These are phyloP conservation scores for Peromyscus attwateri DNA, from an alignment of 2,797 vertebrate genomes.

Conservation along the genomic window DNA sequence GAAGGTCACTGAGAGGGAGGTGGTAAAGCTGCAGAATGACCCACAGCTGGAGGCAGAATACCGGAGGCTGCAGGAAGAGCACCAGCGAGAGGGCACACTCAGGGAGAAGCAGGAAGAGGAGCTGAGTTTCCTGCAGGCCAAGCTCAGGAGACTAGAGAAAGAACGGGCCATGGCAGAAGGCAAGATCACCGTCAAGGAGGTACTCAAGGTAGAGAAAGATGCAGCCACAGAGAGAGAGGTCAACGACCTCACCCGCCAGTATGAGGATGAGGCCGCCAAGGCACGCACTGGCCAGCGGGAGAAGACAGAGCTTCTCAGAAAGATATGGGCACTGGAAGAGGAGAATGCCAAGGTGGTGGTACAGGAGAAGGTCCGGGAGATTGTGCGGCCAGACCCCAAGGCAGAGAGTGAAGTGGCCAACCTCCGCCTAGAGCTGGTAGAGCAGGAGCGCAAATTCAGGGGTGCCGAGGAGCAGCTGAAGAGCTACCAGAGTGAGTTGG, in stretches of 20 bases:
- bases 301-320: constrained; percentile 93
- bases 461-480: constrained; percentile 93
- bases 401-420: constrained; percentile 96
- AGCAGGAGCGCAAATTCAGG: constrained; percentile 93
- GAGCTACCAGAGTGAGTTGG: constrained; percentile 92
- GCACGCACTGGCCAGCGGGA: constrained; percentile 92
- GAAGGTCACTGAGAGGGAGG: constrained; percentile 95
- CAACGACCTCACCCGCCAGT: constrained; percentile 92
- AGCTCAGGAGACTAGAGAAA: constrained; percentile 94
- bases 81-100: constrained; percentile 89
- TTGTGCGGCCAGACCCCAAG: constrained; percentile 96
- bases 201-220: constrained; percentile 98
- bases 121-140: constrained; percentile 94
- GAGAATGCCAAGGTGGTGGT: constrained; percentile 95
- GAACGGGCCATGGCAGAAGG: constrained; percentile 96
- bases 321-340: constrained; percentile 94
- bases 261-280: constrained; percentile 94
- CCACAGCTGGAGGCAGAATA: constrained; percentile 95
- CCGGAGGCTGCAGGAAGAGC: constrained; percentile 90
- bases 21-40: constrained; percentile 96
- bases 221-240: constrained; percentile 93
- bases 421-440: constrained; percentile 96
- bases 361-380: constrained; percentile 97
- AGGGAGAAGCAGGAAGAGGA: constrained; percentile 95
- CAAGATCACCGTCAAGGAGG: constrained; percentile 97